phyloP scores from a whole-genome alignment of 2,888 invertebrate genomes.

The Deilephila elpenor region DNA sequence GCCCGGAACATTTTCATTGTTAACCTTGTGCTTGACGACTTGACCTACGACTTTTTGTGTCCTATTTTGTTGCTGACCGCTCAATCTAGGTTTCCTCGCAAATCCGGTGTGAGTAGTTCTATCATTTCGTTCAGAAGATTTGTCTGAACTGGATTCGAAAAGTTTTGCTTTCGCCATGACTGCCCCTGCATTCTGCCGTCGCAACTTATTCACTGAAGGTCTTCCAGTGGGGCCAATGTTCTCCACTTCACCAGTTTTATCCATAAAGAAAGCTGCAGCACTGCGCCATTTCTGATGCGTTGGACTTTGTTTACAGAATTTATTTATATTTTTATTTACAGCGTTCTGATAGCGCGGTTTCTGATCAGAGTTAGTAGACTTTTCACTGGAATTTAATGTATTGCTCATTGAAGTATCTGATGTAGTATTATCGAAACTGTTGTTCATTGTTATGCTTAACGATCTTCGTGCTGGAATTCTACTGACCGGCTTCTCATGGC shows the following conservation, averaged over 20 bases:
- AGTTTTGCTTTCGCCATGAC: slow-evolving; percentile 91
- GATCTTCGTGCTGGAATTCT: slow-evolving; percentile 70
- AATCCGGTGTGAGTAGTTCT: slow-evolving; percentile 65
- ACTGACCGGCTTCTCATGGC: slow-evolving; percentile 65
- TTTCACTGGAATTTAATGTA: slow-evolving; percentile 59
- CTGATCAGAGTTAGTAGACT: slow-evolving; percentile 57
- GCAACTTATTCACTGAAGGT: slow-evolving; percentile 89
- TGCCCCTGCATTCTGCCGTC: slow-evolving; percentile 91
- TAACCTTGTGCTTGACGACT: slow-evolving; percentile 60
- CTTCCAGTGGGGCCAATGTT: slow-evolving; percentile 83
- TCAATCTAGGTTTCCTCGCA: slow-evolving; percentile 73
- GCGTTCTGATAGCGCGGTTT: slow-evolving; percentile 62
- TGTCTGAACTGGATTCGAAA: slow-evolving; percentile 86
- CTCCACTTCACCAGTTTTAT: slow-evolving; percentile 77
- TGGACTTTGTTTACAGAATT: slow-evolving; percentile 57
- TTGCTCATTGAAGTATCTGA: slow-evolving; percentile 67
- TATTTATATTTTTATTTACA: slow-evolving; percentile 50
- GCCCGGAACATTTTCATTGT: slow-evolving; percentile 26
- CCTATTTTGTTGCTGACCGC: slow-evolving; percentile 59
- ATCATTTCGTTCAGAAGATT: slow-evolving; percentile 72
- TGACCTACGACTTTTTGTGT: slow-evolving; percentile 57
- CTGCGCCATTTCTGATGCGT: slow-evolving; percentile 80
- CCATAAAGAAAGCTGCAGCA: slow-evolving; percentile 83
- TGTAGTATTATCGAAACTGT: slow-evolving; percentile 61
- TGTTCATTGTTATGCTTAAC: slow-evolving; percentile 63